phyloP scores from a whole-genome alignment of 2,797 vertebrate species.

The Sebastes variabilis region DNA sequence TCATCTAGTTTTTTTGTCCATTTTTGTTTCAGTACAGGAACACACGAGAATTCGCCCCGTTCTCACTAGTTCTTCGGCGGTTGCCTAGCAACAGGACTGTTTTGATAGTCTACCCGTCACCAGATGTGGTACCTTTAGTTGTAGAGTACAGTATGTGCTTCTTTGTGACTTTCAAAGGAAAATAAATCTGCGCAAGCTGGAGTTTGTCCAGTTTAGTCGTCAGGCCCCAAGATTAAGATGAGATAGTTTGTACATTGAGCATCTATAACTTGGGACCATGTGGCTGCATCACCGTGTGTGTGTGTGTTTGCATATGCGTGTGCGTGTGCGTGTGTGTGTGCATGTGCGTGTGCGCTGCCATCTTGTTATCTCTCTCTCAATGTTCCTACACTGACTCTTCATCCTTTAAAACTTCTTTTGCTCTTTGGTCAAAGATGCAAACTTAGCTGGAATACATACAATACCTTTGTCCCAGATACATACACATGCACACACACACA shows the following conservation, averaged over 20 bases:
- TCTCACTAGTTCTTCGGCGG: not conserved
- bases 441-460: constrained; percentile 26
- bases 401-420: constrained; percentile 14
- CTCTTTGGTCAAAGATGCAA: constrained; percentile 31
- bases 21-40: not conserved
- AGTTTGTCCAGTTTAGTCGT: not conserved
- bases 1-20: not conserved
- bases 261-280: not conserved
- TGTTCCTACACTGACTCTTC: not conserved
- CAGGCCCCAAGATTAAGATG: not conserved
- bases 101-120: not conserved
- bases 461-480: constrained; percentile 13
- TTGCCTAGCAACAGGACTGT: not conserved
- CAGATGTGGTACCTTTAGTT: not conserved
- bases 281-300: not conserved
- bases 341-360: not conserved
- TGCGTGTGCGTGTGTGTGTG: not conserved
- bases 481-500: not conserved
- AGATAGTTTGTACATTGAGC: not conserved
- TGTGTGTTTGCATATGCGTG: not conserved
- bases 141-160: not conserved
- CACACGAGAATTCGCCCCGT: not conserved
- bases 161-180: not conserved
- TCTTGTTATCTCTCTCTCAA: not conserved
- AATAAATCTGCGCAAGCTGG: too few species aligned